Conservation (phyloP, 2,113 vertebrate genomes). For the Atractosteus spatula region DNA sequence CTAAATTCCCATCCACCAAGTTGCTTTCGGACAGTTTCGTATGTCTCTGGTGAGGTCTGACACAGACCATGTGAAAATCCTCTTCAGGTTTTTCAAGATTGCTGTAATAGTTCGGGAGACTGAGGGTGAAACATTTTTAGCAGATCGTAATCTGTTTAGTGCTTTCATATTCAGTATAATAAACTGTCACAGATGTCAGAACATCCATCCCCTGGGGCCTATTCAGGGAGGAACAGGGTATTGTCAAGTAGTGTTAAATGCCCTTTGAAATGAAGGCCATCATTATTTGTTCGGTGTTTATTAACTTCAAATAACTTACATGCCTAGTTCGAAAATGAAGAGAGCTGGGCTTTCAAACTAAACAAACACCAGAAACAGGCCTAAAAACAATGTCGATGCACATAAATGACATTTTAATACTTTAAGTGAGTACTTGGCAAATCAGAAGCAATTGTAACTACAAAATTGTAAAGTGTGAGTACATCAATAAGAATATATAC, state of each 20-base stretch:
- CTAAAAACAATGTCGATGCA: too few species aligned
- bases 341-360: not conserved
- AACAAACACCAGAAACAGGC: too few species aligned
- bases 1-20: conserved; percentile 48
- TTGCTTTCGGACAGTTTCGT: conserved; percentile 31
- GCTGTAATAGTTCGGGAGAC: conserved; percentile 17
- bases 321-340: not conserved
- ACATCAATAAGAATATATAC: too few species aligned
- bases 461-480: too few species aligned
- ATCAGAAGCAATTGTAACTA: conserved; percentile 31
- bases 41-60: conserved; percentile 14
- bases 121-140: conserved; percentile 27
- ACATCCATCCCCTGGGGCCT: conserved; percentile 31
- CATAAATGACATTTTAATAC: not conserved
- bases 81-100: conserved; percentile 23
- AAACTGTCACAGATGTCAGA: conserved; percentile 53
- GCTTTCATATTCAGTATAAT: conserved; percentile 47
- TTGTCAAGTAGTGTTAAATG: conserved; percentile 20
- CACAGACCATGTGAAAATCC: conserved; percentile 19
- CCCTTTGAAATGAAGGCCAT: conserved; percentile 3
- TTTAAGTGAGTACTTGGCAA: conserved; percentile 29
- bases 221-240: not conserved
- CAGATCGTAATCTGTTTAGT: conserved; percentile 52
- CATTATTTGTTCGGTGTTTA: not conserved
- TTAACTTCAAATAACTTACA: not conserved